A percentile compares a stretch with the other conserved stretches of the same genome.
These are phyloP conservation scores for Lottia scabra DNA, from an alignment of 2,888 invertebrate species.

Conservation along the genomic window DNA sequence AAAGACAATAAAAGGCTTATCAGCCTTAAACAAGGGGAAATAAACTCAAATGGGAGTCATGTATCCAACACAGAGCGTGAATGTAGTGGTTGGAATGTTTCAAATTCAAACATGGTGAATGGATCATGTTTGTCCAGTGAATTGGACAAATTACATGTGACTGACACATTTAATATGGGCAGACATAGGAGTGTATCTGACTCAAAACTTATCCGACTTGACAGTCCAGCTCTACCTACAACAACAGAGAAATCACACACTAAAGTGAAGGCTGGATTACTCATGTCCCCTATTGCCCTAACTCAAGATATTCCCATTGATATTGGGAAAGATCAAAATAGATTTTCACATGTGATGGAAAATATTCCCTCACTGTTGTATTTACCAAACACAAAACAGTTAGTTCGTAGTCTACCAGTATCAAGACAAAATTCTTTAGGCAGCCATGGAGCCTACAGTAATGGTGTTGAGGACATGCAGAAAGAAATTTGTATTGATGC, in stretches of 20 bases:
- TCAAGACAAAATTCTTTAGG: constrained; percentile 9
- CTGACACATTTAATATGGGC: neutral
- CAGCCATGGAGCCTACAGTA: neutral
- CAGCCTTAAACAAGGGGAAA: neutral
- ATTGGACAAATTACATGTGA: neutral
- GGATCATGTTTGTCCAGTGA: neutral
- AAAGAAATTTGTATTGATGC: constrained; percentile 5
- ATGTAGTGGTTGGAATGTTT: constrained; percentile 6
- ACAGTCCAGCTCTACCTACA: neutral
- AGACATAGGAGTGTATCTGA: constrained; percentile 8
- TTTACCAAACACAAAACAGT: constrained; percentile 60
- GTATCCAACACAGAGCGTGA: neutral
- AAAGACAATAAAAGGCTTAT: neutral
- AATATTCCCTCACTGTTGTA: constrained; percentile 60
- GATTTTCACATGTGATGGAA: constrained; percentile 60
- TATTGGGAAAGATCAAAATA: constrained; percentile 46
- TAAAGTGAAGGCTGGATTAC: constrained; percentile 44
- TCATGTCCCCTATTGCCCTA: constrained; percentile 52
- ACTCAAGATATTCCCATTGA: constrained; percentile 54
- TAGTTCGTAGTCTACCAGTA: constrained; percentile 36
- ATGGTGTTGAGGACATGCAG: neutral
- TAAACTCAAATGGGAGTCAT: neutral
- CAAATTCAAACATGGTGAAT: constrained; percentile 6
- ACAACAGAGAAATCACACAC: constrained; percentile 6
- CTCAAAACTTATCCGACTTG: neutral